Conservation (phyloP, 1,140 invertebrate genomes). For the Formica selysi region DNA sequence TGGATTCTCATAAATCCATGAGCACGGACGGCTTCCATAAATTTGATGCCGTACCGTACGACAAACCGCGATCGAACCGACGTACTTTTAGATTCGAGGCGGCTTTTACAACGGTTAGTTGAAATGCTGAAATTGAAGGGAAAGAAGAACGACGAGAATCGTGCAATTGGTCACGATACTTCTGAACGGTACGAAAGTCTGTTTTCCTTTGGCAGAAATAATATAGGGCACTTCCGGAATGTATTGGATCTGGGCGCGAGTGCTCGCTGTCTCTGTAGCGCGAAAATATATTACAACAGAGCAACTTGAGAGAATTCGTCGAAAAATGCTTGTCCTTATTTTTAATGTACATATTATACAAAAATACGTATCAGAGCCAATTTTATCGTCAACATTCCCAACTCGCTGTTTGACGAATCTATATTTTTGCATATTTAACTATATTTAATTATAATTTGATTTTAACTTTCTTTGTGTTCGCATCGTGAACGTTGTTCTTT, state of each 20-base stretch:
- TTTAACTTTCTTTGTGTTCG: neutral
- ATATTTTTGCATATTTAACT: neutral
- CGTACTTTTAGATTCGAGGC: slow-evolving; percentile 77
- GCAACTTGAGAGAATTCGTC: slow-evolving; percentile 3
- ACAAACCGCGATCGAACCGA: slow-evolving; percentile 77
- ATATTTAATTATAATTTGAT: neutral
- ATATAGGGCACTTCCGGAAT: slow-evolving; percentile 54
- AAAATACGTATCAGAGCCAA: neutral
- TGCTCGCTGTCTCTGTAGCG: slow-evolving; percentile 19
- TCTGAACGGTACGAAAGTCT: slow-evolving; percentile 42
- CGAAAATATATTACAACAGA: slow-evolving; percentile 46
- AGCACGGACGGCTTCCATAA: slow-evolving; percentile 78
- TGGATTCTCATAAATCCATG: slow-evolving; percentile 80
- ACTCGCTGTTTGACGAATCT: neutral
- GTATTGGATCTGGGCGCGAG: slow-evolving; percentile 33
- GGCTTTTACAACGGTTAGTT: slow-evolving; percentile 50
- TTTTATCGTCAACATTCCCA: neutral
- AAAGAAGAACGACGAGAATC: slow-evolving; percentile 52
- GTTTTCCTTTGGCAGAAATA: slow-evolving; percentile 57
- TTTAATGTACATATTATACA: neutral
- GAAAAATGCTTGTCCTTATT: neutral
- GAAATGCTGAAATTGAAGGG: slow-evolving; percentile 33
- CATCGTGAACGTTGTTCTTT: neutral
- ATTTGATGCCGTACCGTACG: slow-evolving; percentile 78
- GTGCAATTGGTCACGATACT: slow-evolving; percentile 59